Evolutionary conservation across 2,797 vertebrate genomes (phyloP).

Genomic region (Eutrigla gurnardus): DNA sequence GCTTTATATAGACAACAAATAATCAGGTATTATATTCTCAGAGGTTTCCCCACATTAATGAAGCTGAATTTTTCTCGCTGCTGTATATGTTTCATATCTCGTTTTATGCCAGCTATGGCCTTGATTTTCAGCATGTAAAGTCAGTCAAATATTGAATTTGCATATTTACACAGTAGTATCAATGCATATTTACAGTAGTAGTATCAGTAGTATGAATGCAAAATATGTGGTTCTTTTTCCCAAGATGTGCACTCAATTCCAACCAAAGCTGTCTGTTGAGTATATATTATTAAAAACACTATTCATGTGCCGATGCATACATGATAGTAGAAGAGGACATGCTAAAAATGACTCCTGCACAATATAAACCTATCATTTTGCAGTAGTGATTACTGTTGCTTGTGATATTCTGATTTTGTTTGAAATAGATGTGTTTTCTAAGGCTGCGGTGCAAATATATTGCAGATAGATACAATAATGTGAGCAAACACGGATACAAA

Average conservation of each 20-base stretch:
- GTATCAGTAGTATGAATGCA: neutral
- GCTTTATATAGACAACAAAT: conserved; percentile 5
- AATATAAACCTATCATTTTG: neutral
- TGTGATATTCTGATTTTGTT: neutral
- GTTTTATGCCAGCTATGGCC: conserved; percentile 1
- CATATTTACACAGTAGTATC: conserved; percentile 2
- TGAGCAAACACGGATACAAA: conserved; percentile 8
- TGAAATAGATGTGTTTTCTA: neutral
- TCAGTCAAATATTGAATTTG: conserved; percentile 34
- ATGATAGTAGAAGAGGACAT: neutral
- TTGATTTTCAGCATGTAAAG: neutral
- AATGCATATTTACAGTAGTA: too few relatives aligned
- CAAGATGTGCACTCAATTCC: neutral
- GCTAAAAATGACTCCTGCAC: neutral
- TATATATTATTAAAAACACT: conserved; percentile 2
- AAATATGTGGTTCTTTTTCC: neutral
- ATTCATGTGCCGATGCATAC: neutral
- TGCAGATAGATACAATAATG: conserved; percentile 1
- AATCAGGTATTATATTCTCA: conserved; percentile 22
- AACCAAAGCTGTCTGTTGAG: conserved; percentile 2
- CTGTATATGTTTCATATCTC: neutral
- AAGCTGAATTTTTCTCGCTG: conserved; percentile 1
- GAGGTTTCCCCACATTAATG: conserved; percentile 10
- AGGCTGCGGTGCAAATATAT: neutral
- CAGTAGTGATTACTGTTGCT: neutral